These are phyloP conservation scores for Siniperca chuatsi DNA, from an alignment of 2,113 vertebrate species.

Conservation along the genomic window DNA sequence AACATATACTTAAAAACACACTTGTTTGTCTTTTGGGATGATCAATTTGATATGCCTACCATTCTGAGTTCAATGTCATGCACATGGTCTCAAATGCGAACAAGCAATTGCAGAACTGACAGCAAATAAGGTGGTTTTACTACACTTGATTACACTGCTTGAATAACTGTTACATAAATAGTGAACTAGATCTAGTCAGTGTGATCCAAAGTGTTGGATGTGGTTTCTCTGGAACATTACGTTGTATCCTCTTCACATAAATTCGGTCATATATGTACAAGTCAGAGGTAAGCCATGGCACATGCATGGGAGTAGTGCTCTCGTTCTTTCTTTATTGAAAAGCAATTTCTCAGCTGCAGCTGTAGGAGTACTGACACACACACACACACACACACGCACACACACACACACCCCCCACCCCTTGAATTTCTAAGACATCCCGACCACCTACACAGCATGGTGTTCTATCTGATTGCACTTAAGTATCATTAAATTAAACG, in stretches of 20 bases:
- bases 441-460: slow-evolving; percentile 54
- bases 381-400: not conserved
- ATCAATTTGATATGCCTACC: slow-evolving; percentile 43
- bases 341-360: slow-evolving; percentile 47
- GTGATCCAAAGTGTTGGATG: slow-evolving; percentile 55
- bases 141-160: slow-evolving; percentile 72
- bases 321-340: slow-evolving; percentile 36
- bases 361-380: slow-evolving; percentile 41
- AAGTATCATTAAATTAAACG: slow-evolving; percentile 59
- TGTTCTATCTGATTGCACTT: slow-evolving; percentile 71
- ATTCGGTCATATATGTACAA: slow-evolving; percentile 54
- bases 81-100: slow-evolving; percentile 67
- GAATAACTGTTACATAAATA: slow-evolving; percentile 75
- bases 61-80: slow-evolving; percentile 60
- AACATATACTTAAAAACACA: slow-evolving; percentile 60
- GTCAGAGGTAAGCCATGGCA: slow-evolving; percentile 67
- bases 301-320: slow-evolving; percentile 70
- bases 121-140: slow-evolving; percentile 63
- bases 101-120: slow-evolving; percentile 58
- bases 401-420: slow-evolving; percentile 20
- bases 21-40: slow-evolving; percentile 29
- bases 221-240: slow-evolving; percentile 54
- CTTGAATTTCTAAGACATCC: slow-evolving; percentile 49
- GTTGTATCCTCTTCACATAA: slow-evolving; percentile 42
- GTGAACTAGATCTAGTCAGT: slow-evolving; percentile 71